A percentile compares a stretch with the other conserved stretches of the same genome.
Conservation (phyloP, 2,888 invertebrate genomes). For the Icerya purchasi region DNA sequence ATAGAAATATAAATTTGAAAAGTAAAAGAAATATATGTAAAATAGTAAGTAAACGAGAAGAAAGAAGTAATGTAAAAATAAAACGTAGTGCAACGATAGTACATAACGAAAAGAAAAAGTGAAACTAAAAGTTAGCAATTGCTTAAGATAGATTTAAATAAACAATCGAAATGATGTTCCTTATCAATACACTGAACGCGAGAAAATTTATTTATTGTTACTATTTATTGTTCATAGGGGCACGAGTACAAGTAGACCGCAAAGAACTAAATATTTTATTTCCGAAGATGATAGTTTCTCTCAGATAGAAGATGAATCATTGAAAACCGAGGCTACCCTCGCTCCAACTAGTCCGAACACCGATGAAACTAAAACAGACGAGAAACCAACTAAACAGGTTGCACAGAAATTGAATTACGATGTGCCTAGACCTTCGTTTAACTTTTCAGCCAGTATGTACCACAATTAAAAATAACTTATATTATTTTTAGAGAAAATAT, state of each 20-base stretch:
- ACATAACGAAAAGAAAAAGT: too few relatives aligned
- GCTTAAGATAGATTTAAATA: too few relatives aligned
- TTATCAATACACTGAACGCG: too few relatives aligned
- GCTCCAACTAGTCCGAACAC: constrained; percentile 11
- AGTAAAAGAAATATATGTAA: too few relatives aligned
- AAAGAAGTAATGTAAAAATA: too few relatives aligned
- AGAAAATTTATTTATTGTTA: too few relatives aligned
- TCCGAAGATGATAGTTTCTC: constrained; percentile 9
- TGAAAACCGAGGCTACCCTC: constrained; percentile 8
- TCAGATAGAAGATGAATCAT: constrained; percentile 14
- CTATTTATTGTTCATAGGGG: constrained; percentile 12
- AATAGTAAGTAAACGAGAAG: too few relatives aligned
- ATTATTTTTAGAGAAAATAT: too few relatives aligned
- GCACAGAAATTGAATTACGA: neutral
- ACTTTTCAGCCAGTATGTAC: constrained; percentile 10
- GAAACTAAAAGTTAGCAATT: too few relatives aligned
- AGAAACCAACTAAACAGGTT: neutral
- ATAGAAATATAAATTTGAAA: too few relatives aligned
- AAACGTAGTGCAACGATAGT: too few relatives aligned
- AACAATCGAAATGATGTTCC: too few relatives aligned
- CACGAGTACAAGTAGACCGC: constrained; percentile 16
- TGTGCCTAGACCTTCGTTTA: constrained; percentile 6
- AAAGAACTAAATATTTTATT: constrained; percentile 11
- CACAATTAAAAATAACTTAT: neutral
- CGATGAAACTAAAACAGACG: constrained; percentile 1